These are phyloP conservation scores for Rhagium mordax DNA, from an alignment of 2,888 invertebrate genomes.

Conservation along the genomic window DNA sequence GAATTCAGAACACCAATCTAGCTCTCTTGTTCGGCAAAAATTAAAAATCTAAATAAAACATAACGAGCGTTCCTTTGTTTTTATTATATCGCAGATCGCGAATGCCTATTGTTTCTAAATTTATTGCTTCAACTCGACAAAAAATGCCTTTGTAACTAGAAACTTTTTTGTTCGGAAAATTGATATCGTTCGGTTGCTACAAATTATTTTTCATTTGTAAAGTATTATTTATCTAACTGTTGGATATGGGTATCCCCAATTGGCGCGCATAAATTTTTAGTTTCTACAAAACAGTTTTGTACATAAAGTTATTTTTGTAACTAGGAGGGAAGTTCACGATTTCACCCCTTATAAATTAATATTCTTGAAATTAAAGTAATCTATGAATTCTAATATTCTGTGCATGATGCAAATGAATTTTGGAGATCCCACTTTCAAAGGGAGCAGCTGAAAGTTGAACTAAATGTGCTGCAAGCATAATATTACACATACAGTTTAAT, in stretches of 20 bases:
- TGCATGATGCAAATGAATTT: not conserved
- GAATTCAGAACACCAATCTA: conserved; percentile 59
- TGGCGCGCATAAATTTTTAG: too few species aligned
- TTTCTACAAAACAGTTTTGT: too few species aligned
- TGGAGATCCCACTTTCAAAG: not conserved
- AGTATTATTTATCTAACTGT: conserved; percentile 29
- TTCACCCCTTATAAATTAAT: not conserved
- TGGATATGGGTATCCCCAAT: not conserved
- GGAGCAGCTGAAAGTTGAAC: not conserved
- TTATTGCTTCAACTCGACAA: conserved; percentile 61
- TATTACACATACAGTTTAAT: not conserved
- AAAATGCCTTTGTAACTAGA: conserved; percentile 55
- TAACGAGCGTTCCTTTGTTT: conserved; percentile 65
- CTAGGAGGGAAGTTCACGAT: too few species aligned
- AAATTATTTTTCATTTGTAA: conserved; percentile 44
- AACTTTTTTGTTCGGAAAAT: conserved; percentile 55
- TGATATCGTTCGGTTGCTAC: conserved; percentile 53
- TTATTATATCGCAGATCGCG: conserved; percentile 65
- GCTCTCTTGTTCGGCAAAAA: conserved; percentile 62
- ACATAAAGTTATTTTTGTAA: too few species aligned
- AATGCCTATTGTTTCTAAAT: conserved; percentile 66
- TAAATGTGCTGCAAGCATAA: not conserved
- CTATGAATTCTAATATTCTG: not conserved
- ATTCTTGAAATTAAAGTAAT: not conserved
- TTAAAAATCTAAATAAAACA: conserved; percentile 68